A percentile compares a stretch with the other conserved stretches of the same genome.
These are phyloP conservation scores for Asobara japonica DNA, from an alignment of 1,140 invertebrate species.

Conservation along the genomic window DNA sequence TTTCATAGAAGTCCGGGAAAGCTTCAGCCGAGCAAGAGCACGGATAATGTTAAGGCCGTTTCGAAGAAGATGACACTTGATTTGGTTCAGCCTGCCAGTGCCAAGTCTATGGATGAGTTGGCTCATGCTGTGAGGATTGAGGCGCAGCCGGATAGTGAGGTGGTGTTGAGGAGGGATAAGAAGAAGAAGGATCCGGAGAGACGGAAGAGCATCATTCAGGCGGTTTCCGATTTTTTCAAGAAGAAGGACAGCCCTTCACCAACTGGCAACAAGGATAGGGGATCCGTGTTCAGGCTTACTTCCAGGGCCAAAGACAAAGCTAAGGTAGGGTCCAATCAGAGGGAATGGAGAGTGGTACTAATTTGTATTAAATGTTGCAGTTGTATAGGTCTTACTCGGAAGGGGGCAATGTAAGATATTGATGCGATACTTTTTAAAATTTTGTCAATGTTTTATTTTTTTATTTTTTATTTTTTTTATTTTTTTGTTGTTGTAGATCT, in stretches of 20 bases:
- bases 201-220: slow-evolving; percentile 84
- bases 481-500: too few relatives aligned
- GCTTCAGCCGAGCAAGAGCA: slow-evolving; percentile 62
- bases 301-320: slow-evolving; percentile 75
- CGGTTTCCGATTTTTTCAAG: slow-evolving; percentile 83
- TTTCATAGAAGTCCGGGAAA: slow-evolving; percentile 43
- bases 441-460: too few relatives aligned
- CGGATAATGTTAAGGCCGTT: slow-evolving; percentile 58
- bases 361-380: slow-evolving; percentile 59
- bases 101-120: slow-evolving; percentile 62
- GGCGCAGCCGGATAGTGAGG: slow-evolving; percentile 10
- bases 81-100: slow-evolving; percentile 41
- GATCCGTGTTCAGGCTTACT: slow-evolving; percentile 72
- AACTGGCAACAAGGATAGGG: slow-evolving; percentile 65
- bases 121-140: slow-evolving; percentile 35
- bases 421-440: slow-evolving; percentile 48
- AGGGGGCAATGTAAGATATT: slow-evolving; percentile 64
- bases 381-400: slow-evolving; percentile 65
- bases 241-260: slow-evolving; percentile 68
- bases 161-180: slow-evolving; percentile 54
- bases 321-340: slow-evolving; percentile 68
- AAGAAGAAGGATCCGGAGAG: slow-evolving; percentile 76
- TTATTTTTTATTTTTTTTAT: slow-evolving; percentile 41
- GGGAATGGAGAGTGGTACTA: slow-evolving; percentile 1
- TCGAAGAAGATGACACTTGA: slow-evolving; percentile 48